These are phyloP conservation scores for Mungos mungo DNA, from an alignment of 2,113 vertebrate genomes.

Conservation along the genomic window DNA sequence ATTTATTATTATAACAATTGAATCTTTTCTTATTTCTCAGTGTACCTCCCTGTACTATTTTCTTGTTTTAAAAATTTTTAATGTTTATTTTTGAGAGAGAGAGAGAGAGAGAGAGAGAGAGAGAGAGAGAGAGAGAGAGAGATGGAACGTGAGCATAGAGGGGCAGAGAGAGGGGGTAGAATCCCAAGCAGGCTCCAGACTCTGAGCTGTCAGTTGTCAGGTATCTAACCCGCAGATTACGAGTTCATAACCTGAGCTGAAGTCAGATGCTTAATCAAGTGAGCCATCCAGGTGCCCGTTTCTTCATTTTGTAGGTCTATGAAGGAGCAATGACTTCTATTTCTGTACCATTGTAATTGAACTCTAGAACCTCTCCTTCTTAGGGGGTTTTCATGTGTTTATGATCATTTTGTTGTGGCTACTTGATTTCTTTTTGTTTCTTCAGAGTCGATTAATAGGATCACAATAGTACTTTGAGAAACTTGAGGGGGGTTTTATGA, in stretches of 20 bases:
- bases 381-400: not conserved
- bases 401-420: not conserved
- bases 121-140: too few species aligned
- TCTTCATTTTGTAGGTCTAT: not conserved
- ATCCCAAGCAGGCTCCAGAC: too few species aligned
- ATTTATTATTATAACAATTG: not conserved
- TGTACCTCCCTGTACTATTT: not conserved
- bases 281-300: too few species aligned
- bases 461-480: not conserved
- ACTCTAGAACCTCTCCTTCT: not conserved
- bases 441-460: not conserved
- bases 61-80: not conserved
- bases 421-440: not conserved
- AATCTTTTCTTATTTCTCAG: not conserved
- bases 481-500: not conserved
- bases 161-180: too few species aligned
- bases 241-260: too few species aligned
- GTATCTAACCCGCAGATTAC: too few species aligned
- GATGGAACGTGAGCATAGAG: too few species aligned
- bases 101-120: too few species aligned
- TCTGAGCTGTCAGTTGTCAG: too few species aligned
- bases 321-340: not conserved
- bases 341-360: constrained; percentile 14
- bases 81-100: too few species aligned
- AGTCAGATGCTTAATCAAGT: too few species aligned